Percentiles rank a stretch among this genome's conserved stretches.
Evolutionary conservation across 1,140 invertebrate species (phyloP).

Genomic region (Tetramorium alpestre): DNA sequence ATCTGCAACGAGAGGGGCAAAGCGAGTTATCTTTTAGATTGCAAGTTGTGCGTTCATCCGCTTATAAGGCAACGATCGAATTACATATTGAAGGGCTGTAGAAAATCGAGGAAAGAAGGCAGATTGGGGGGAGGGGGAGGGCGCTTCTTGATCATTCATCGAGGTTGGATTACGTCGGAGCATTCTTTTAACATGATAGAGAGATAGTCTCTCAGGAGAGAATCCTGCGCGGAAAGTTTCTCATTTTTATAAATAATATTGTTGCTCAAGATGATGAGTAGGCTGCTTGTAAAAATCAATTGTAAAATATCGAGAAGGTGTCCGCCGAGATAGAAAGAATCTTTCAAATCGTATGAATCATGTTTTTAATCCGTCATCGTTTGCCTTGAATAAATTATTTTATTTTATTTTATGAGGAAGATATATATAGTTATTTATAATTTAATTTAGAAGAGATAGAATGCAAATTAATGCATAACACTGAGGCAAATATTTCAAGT

Average conservation of each 20-base stretch:
- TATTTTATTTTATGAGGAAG: neutral
- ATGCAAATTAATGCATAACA: neutral
- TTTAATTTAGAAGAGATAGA: neutral
- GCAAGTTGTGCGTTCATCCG: neutral
- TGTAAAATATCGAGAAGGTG: conserved; percentile 2
- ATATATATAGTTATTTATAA: neutral
- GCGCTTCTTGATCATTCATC: neutral
- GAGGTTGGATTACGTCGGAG: neutral
- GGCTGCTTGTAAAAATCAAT: neutral
- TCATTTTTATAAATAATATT: conserved; percentile 21
- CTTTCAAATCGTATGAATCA: neutral
- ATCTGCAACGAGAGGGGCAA: conserved; percentile 82
- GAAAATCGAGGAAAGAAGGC: neutral
- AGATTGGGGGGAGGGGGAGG: neutral
- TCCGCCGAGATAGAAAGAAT: neutral
- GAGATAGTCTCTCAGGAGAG: neutral
- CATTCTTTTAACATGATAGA: neutral
- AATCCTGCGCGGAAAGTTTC: neutral
- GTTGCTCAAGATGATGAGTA: neutral
- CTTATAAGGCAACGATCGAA: neutral
- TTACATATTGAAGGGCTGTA: neutral
- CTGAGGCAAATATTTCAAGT: neutral
- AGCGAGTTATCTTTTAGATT: neutral
- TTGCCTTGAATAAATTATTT: neutral
- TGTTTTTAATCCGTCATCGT: neutral